Conservation (phyloP, 2,888 invertebrate genomes). For the Drosophila neonasuta region DNA sequence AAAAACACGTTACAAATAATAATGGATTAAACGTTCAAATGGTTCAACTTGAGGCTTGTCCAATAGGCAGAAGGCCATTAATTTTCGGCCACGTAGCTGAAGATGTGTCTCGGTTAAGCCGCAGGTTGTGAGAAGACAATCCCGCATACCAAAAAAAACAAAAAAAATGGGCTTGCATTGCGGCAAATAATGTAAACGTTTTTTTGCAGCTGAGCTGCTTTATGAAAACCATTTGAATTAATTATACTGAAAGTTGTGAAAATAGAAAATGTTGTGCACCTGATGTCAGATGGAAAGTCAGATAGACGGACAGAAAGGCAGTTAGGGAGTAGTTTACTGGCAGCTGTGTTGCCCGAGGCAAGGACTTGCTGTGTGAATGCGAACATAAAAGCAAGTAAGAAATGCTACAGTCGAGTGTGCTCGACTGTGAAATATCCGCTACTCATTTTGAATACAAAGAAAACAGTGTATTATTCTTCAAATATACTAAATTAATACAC, state of each 20-base stretch:
- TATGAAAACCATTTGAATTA: constrained; percentile 72
- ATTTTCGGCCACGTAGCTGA: constrained; percentile 19
- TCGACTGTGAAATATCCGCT: too few relatives aligned
- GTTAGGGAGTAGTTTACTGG: constrained; percentile 2
- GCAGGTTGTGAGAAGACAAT: constrained; percentile 2
- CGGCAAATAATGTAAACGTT: constrained; percentile 21
- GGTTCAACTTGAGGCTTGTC: constrained; percentile 5
- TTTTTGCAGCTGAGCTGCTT: constrained; percentile 40
- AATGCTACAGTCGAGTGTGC: too few relatives aligned
- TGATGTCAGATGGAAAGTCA: constrained; percentile 55
- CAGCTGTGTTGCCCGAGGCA: not conserved
- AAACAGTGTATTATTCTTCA: too few relatives aligned
- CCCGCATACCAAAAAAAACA: not conserved
- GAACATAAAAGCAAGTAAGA: too few relatives aligned
- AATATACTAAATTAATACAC: too few relatives aligned
- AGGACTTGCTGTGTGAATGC: not conserved
- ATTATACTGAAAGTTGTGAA: constrained; percentile 75
- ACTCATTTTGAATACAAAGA: too few relatives aligned
- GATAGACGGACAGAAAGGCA: constrained; percentile 11
- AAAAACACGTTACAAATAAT: constrained; percentile 25
- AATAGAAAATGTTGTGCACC: constrained; percentile 75
- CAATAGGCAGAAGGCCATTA: constrained; percentile 12
- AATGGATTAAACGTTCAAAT: constrained; percentile 22
- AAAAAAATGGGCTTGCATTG: constrained; percentile 18
- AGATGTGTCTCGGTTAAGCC: constrained; percentile 1